Evolutionary conservation across 1,140 invertebrate species (phyloP), one percentile per base, ranked within the genome.

Genomic region (Protaetia brevitarsis): DNA sequence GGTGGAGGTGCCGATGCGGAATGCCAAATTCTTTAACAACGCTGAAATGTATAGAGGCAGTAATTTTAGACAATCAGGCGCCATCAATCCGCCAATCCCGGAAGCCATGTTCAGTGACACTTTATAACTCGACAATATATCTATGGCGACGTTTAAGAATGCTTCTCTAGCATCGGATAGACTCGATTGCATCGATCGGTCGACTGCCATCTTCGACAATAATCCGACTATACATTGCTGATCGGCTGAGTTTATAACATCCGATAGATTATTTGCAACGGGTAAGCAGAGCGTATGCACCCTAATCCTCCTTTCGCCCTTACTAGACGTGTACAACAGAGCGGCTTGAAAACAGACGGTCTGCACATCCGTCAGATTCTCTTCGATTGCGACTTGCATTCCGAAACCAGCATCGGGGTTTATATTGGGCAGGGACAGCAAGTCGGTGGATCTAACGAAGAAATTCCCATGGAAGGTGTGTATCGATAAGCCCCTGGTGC

Each of bases 381-480:
- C 97, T 68, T 99, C 96, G 28, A 98, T 93, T 2, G 93, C 87
- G 36, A 98, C 87, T 83, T 99, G 97, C 90, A 99, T 98, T 16
- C 93, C 97, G 81, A 97, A 98, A 16, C 95, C 96, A 28, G 95
- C 90, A 81, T 99, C 98, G 0, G 97, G 97, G 82, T 97, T 99
- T 41, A 98, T 90, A 82, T 99, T 99, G 26, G 98, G 96, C 67
- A 99, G 81, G 30, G 94, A 96, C 16, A 99, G 80, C 13, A 99
- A 82, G 82, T 99, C 97, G 3, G 96, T 98, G 0, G 97, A 98
- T 16, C 98, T 85, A 31, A 99, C 97, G 82, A 99, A 99, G 84
- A 98, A 98, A 79, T 99, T 99, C 7, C 98, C 98, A 82, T 99
- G 96, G 85, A 99, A 99, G 70, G 96, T 96, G 78, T 99, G 95